These are phyloP conservation scores for Bryconaethiops microstoma DNA, from an alignment of 2,797 vertebrate species.

Conservation along the genomic window DNA sequence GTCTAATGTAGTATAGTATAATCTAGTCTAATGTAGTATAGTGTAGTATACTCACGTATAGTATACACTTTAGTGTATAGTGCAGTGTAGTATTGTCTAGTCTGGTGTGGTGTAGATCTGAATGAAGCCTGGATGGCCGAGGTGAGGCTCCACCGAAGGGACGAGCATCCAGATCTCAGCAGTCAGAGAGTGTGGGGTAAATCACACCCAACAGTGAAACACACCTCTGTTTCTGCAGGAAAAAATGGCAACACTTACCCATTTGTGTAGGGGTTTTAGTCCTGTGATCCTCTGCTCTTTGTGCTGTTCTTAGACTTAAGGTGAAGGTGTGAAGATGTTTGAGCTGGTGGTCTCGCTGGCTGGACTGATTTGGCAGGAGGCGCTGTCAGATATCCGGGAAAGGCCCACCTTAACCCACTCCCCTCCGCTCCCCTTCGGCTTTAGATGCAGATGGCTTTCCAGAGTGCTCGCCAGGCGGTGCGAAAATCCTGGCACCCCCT, in stretches of 20 bases:
- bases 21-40: not conserved
- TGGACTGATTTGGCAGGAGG: conserved; percentile 29
- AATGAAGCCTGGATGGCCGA: not conserved
- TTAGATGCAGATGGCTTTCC: not conserved
- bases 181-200: not conserved
- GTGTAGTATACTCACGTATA: no score
- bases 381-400: conserved; percentile 64
- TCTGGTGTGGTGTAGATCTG: not conserved
- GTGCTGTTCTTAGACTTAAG: not conserved
- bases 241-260: conserved; percentile 56
- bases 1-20: not conserved
- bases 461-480: conserved; percentile 20
- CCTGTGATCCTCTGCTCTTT: conserved; percentile 3
- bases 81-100: not conserved
- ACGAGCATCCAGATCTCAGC: conserved; percentile 2
- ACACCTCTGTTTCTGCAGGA: conserved; percentile 4
- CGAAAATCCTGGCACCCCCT: conserved; percentile 15
- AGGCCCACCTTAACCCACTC: conserved; percentile 66
- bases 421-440: conserved; percentile 41
- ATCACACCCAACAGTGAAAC: conserved; percentile 18
- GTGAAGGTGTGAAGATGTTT: not conserved
- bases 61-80: no score
- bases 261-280: conserved; percentile 50
- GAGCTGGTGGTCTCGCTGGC: not conserved
- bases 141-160: not conserved